Conservation (phyloP, 2,113 vertebrate species). For the Bucco capensis region DNA sequence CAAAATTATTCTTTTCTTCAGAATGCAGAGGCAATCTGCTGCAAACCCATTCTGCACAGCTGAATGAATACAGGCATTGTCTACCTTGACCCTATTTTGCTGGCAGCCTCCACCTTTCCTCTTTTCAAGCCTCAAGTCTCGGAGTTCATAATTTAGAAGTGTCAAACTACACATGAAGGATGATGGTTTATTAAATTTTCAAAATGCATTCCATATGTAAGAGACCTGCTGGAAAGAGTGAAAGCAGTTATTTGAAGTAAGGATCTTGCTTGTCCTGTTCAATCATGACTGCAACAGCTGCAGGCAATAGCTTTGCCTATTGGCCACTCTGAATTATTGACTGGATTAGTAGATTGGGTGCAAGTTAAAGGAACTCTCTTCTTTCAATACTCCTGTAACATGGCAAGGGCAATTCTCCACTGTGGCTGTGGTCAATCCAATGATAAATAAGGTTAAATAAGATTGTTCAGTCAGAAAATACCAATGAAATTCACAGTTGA, state of each 20-base stretch:
- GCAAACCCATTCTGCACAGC: neutral
- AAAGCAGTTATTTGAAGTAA: slow-evolving; percentile 11
- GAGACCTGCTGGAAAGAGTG: neutral
- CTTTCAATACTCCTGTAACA: neutral
- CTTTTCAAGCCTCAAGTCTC: neutral
- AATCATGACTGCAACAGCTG: neutral
- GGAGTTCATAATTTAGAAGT: slow-evolving; percentile 9
- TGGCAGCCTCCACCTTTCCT: neutral
- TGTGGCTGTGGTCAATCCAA: neutral
- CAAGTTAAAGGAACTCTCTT: neutral
- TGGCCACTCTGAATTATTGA: slow-evolving; percentile 25
- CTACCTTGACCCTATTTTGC: neutral
- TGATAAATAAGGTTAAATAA: slow-evolving; percentile 1
- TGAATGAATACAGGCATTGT: neutral
- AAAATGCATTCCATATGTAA: slow-evolving; percentile 46
- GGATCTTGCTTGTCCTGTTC: slow-evolving; percentile 12
- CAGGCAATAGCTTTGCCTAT: neutral
- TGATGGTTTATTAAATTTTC: slow-evolving; percentile 40
- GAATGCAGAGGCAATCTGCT: neutral
- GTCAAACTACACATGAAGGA: neutral
- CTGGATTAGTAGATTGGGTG: slow-evolving; percentile 4
- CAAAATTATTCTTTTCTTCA: neutral
- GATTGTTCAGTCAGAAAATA: neutral
- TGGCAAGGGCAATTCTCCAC: neutral
- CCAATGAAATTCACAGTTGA: neutral